Conservation (phyloP, 2,888 invertebrate species). For the Hololepta plana region DNA sequence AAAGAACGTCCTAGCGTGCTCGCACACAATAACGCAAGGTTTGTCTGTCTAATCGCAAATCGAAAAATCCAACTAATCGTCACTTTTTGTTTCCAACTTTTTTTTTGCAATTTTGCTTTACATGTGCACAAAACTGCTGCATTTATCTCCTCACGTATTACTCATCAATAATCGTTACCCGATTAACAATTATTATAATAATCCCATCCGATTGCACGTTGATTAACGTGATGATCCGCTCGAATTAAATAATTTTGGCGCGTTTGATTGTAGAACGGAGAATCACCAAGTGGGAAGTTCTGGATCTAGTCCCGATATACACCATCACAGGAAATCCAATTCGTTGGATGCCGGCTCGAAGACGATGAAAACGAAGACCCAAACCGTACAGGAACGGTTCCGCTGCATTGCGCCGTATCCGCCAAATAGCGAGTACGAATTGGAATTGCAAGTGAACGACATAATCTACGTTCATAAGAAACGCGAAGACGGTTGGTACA, state of each 20-base stretch:
- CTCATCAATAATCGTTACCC: no score
- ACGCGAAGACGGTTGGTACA: slow-evolving; percentile 90
- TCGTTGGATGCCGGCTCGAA: slow-evolving; percentile 54
- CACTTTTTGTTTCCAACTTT: slow-evolving; percentile 2
- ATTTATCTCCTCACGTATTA: no score
- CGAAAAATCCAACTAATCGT: slow-evolving; percentile 1
- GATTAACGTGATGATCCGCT: slow-evolving; percentile 3
- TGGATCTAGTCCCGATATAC: slow-evolving; percentile 23
- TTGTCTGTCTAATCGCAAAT: slow-evolving; percentile 2
- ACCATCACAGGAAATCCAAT: slow-evolving; percentile 62
- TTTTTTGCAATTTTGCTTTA: no score
- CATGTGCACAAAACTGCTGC: no score
- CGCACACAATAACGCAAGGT: no score
- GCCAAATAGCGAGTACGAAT: slow-evolving; percentile 82
- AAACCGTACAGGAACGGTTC: slow-evolving; percentile 38
- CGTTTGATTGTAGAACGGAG: slow-evolving; percentile 12
- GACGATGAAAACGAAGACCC: slow-evolving; percentile 18
- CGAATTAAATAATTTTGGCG: no score
- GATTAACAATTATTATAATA: slow-evolving; percentile 3
- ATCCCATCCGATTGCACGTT: slow-evolving; percentile 2
- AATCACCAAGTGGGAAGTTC: slow-evolving; percentile 22
- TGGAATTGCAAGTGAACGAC: slow-evolving; percentile 79
- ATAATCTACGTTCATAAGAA: slow-evolving; percentile 83
- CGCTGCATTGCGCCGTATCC: slow-evolving; percentile 89
- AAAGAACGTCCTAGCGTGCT: slow-evolving; percentile 38